Percentiles rank a stretch among this genome's conserved stretches.
phyloP scores from a whole-genome alignment of 2,797 vertebrate genomes.

The Zalophus californianus region DNA sequence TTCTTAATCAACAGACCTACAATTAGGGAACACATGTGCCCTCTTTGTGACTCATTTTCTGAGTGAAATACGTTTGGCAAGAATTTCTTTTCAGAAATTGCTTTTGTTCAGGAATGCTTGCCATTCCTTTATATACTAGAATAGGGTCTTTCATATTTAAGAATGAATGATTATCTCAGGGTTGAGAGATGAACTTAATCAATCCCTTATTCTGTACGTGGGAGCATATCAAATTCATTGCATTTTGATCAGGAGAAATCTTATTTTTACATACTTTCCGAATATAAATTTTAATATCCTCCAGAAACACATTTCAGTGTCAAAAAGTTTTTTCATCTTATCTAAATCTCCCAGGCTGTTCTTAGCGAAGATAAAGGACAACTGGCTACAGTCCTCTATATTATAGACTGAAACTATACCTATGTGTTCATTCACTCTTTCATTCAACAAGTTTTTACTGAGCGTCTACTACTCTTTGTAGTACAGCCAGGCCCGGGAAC shows the following conservation, averaged over 20 bases:
- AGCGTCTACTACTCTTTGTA: neutral
- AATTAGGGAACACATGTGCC: neutral
- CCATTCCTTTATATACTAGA: slow-evolving; percentile 4
- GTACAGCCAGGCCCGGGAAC: neutral
- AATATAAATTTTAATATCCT: slow-evolving; percentile 65
- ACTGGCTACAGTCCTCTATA: neutral
- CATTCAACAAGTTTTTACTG: slow-evolving; percentile 36
- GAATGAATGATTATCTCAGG: slow-evolving; percentile 40
- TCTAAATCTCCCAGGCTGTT: slow-evolving; percentile 26
- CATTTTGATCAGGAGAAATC: slow-evolving; percentile 64
- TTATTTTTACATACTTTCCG: slow-evolving; percentile 50
- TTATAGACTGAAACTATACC: neutral
- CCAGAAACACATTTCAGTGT: slow-evolving; percentile 47
- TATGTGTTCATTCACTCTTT: neutral
- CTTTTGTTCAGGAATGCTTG: slow-evolving; percentile 40
- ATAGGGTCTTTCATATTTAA: slow-evolving; percentile 11
- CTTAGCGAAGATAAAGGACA: slow-evolving; percentile 25
- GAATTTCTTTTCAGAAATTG: slow-evolving; percentile 57
- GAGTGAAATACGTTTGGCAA: slow-evolving; percentile 37
- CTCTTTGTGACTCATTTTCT: neutral
- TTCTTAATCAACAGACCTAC: slow-evolving; percentile 38
- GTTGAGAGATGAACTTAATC: slow-evolving; percentile 27
- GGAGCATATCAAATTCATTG: slow-evolving; percentile 35
- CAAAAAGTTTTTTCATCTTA: neutral
- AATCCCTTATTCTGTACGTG: slow-evolving; percentile 7